Evolutionary conservation across 1,140 invertebrate species (phyloP), one percentile per base, ranked within the genome.

Genomic region (Pentalonia nigronervosa): DNA sequence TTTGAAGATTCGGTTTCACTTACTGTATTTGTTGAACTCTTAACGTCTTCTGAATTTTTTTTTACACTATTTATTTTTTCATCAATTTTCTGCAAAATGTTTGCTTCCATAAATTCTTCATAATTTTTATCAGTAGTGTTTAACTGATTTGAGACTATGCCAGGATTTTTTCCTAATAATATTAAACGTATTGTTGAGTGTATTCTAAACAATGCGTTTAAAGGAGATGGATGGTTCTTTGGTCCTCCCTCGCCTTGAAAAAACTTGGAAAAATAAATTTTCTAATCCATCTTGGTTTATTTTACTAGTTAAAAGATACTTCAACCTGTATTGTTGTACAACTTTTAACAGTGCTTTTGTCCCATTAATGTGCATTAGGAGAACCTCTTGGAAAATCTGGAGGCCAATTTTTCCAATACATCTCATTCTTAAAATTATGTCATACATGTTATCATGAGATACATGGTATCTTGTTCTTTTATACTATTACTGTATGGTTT

Each of bases 241-340:
- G 88, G 67, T 56, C 94, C 67, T 6, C 93, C 94, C 87, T n/a
- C n/a, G n/a, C n/a, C 87, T 88, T n/a, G 76, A 93, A 30, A 93
- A 25, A 17, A 94, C 34, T 47, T 94, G 90, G 25, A 60, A 87
- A 93, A 94, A 94, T 90, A 94, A 91, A 87, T 94, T 94, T 94
- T 94, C 94, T 41, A 94, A 50, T 34, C 48, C 30, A 87, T 94
- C 94, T 83, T 94, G 94, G 56, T 94, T 94, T 45, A 94, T 90
- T 88, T 94, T 93, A 47, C 92, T 53, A 1, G 91, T 94, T 23
- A 94, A 45, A 21, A 94, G 88, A 83, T 92, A 92, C 47, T 76
- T 81, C 2, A 81, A 67, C 8, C 67, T 20, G 50, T 21, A 11
- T 91, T 81, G 60, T 30, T 91, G 23, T 81, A 76, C 7, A 23